These are phyloP conservation scores for Harpagoxenus sublaevis DNA, from an alignment of 2,888 invertebrate species.

Conservation along the genomic window DNA sequence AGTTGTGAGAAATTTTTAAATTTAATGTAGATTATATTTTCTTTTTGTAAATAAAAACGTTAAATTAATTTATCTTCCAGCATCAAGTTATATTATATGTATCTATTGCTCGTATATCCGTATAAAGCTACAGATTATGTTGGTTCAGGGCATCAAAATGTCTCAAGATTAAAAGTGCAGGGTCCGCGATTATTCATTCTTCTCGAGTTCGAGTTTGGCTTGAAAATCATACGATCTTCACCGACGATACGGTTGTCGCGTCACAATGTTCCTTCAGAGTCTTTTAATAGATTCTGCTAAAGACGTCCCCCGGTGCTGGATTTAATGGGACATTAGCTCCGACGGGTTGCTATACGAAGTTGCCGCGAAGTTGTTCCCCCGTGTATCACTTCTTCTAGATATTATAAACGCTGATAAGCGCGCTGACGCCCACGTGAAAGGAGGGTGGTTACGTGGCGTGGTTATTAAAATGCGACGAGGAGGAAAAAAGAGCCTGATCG, in stretches of 20 bases:
- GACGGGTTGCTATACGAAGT: slow-evolving; percentile 25
- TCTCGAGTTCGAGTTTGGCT: slow-evolving; percentile 23
- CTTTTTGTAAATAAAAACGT: background rate
- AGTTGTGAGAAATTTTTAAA: background rate
- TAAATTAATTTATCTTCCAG: background rate
- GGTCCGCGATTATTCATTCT: background rate
- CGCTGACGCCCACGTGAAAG: slow-evolving; percentile 70
- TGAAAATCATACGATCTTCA: slow-evolving; percentile 32
- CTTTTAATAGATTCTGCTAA: slow-evolving; percentile 49
- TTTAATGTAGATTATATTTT: background rate
- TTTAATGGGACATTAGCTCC: slow-evolving; percentile 51
- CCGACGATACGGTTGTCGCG: background rate
- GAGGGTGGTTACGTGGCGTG: slow-evolving; percentile 59
- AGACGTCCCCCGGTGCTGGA: slow-evolving; percentile 14
- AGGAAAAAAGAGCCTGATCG: slow-evolving; percentile 78
- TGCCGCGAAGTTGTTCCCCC: slow-evolving; percentile 40
- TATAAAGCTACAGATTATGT: background rate
- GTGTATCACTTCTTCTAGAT: slow-evolving; percentile 59
- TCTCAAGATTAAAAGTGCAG: background rate
- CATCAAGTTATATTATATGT: background rate
- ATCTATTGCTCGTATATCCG: background rate
- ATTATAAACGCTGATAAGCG: slow-evolving; percentile 67
- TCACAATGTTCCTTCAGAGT: slow-evolving; percentile 31
- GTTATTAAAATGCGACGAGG: slow-evolving; percentile 82
- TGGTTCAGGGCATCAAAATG: background rate